Percentiles rank a stretch among this genome's conserved stretches.
Conservation (phyloP, 2,888 invertebrate species). For the Spatulosminthurus flaviceps region DNA sequence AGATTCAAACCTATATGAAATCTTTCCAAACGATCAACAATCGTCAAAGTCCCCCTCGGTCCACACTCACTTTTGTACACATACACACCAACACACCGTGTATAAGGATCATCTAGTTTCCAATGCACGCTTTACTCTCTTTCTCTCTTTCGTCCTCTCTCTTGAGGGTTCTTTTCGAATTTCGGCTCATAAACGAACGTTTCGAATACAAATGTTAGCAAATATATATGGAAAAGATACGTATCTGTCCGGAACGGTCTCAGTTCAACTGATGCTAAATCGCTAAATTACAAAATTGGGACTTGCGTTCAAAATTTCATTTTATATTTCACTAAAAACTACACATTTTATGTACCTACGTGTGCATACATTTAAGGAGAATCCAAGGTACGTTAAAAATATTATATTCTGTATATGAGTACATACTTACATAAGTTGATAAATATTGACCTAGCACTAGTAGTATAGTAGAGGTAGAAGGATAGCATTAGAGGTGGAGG, state of each 20-base stretch:
- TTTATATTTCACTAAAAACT: too few species aligned
- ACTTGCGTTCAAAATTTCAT: too few species aligned
- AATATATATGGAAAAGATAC: neutral
- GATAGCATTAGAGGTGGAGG: too few species aligned
- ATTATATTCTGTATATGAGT: too few species aligned
- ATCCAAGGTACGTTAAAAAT: too few species aligned
- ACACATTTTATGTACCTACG: too few species aligned
- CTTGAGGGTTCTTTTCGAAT: constrained; percentile 28
- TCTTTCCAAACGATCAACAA: constrained; percentile 49
- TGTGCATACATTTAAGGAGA: too few species aligned
- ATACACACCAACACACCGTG: neutral
- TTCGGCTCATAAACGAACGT: constrained; percentile 36
- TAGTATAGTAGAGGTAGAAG: too few species aligned
- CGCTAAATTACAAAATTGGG: too few species aligned
- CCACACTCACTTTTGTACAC: constrained; percentile 1
- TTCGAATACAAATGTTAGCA: constrained; percentile 9
- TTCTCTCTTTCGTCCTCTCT: constrained; percentile 28
- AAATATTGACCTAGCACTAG: too few species aligned
- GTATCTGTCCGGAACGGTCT: neutral
- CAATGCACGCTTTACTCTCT: neutral
- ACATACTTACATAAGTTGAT: too few species aligned
- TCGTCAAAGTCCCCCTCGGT: constrained; percentile 46
- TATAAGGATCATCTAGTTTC: constrained; percentile 1
- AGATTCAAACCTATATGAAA: constrained; percentile 28
- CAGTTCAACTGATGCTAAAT: neutral